A percentile compares a stretch with the other conserved stretches of the same genome.
These are phyloP conservation scores for Seira musarum DNA, from an alignment of 2,888 invertebrate species.

Conservation along the genomic window DNA sequence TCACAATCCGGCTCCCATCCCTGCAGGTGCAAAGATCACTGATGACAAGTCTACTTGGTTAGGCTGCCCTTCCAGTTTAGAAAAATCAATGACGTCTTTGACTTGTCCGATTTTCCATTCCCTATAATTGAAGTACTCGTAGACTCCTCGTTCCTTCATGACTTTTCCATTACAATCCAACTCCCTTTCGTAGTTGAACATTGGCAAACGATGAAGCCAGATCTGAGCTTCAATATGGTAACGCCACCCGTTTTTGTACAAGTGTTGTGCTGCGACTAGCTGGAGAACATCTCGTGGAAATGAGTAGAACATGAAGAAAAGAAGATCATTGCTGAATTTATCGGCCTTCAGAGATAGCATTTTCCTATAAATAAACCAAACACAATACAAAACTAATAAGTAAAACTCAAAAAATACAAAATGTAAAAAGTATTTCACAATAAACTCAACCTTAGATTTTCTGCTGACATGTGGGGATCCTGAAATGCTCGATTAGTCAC, in stretches of 20 bases:
- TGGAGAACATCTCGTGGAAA: constrained; percentile 29
- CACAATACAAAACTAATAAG: background rate
- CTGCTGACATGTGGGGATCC: too few species aligned
- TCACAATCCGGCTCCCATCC: too few species aligned
- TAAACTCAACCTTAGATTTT: too few species aligned
- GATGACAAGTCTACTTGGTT: too few species aligned
- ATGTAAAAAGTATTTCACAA: too few species aligned
- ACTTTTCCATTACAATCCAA: background rate
- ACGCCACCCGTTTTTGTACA: constrained; percentile 33
- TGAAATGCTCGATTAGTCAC: constrained; percentile 14
- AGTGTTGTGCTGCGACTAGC: constrained; percentile 19
- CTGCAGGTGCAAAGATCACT: too few species aligned
- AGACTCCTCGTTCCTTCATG: constrained; percentile 14
- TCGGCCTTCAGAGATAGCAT: constrained; percentile 5
- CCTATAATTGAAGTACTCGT: constrained; percentile 19
- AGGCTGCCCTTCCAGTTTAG: constrained; percentile 33
- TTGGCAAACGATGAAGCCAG: constrained; percentile 27
- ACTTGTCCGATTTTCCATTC: constrained; percentile 17
- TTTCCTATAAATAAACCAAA: background rate
- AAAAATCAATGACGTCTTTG: constrained; percentile 8
- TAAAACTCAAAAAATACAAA: too few species aligned
- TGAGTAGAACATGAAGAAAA: constrained; percentile 35
- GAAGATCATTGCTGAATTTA: constrained; percentile 17
- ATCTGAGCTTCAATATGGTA: constrained; percentile 17
- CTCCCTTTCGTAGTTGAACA: background rate